Evolutionary conservation across 2,888 invertebrate genomes (phyloP), one percentile per base, ranked within the genome.

Genomic region (Brachyptera putata): DNA sequence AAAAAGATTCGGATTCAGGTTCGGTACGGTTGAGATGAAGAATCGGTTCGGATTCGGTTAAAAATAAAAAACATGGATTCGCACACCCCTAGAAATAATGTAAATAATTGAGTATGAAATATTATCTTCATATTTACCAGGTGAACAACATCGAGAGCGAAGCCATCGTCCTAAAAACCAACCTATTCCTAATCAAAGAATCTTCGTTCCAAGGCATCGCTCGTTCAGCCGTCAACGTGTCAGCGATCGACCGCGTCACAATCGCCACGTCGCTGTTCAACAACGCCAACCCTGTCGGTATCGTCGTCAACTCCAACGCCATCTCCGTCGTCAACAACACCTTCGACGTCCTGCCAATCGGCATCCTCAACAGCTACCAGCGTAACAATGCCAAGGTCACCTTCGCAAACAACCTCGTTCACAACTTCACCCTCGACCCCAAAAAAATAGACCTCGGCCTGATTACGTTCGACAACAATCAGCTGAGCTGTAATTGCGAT

Each of bases 341-440:
- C 13, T 50, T 50, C 30, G n/a, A 4, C 30, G 30, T n/a, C 16
- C n/a, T 50, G 14, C 49, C 49, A 26, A 50, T 50, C 49, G 16
- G n/a, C n/a, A n/a, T n/a, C 26, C 1, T 16, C 30, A 26, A 16
- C 14, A 5, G 14, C 3, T 1, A 26, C 11, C 3, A 14, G 3
- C n/a, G 26, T n/a, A n/a, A 25, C 9, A 26, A 25, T 3, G 16
- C 3, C 2, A 3, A 26, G n/a, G 30, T 50, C 3, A 26, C 30
- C 2, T 25, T 50, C 3, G 30, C 26, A 13, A 26, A 50, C 3
- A 50, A 50, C 14, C 13, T 26, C n/a, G n/a, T 50, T 50, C 25
- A 16, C 16, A 30, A 50, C 2, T 3, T 50, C 26, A 16, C 24
- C 2, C 14, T 50, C 16, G 4, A 24, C 3, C 3, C 1, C 3